Percentiles rank a stretch among this genome's conserved stretches.
phyloP scores from a whole-genome alignment of 2,113 vertebrate genomes.

The Gasterosteus nipponicus region DNA sequence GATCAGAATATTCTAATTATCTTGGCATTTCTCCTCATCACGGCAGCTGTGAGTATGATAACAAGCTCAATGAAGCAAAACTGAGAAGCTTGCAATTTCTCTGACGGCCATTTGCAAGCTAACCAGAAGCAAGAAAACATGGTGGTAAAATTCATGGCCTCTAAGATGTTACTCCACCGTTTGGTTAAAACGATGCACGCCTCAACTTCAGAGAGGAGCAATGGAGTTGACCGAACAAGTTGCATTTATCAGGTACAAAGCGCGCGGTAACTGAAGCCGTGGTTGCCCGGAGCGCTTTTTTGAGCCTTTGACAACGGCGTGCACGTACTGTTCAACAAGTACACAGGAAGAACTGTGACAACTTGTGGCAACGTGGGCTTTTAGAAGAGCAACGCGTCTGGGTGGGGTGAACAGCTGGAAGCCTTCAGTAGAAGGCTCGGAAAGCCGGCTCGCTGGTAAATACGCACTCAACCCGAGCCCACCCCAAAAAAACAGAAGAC shows the following conservation, averaged over 20 bases:
- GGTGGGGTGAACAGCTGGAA: conserved; percentile 19
- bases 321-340: conserved; percentile 3
- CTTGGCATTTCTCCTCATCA: neutral
- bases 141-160: neutral
- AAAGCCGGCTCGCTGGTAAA: conserved; percentile 32
- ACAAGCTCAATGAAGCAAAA: conserved; percentile 17
- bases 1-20: neutral
- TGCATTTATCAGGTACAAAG: neutral
- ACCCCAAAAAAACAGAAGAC: neutral
- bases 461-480: conserved; percentile 2
- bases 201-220: neutral
- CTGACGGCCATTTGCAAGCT: neutral
- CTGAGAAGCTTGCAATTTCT: conserved; percentile 5
- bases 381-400: conserved; percentile 50
- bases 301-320: neutral
- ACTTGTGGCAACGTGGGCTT: conserved; percentile 27
- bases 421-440: conserved; percentile 26
- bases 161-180: neutral
- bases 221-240: neutral
- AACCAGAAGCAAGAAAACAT: neutral
- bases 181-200: neutral
- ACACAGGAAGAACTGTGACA: conserved; percentile 16
- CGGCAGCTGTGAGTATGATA: conserved; percentile 4
- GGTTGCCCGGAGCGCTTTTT: neutral
- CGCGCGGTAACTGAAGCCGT: neutral